These are phyloP conservation scores for Ammodytes marinus DNA, from an alignment of 2,113 vertebrate species.

Conservation along the genomic window DNA sequence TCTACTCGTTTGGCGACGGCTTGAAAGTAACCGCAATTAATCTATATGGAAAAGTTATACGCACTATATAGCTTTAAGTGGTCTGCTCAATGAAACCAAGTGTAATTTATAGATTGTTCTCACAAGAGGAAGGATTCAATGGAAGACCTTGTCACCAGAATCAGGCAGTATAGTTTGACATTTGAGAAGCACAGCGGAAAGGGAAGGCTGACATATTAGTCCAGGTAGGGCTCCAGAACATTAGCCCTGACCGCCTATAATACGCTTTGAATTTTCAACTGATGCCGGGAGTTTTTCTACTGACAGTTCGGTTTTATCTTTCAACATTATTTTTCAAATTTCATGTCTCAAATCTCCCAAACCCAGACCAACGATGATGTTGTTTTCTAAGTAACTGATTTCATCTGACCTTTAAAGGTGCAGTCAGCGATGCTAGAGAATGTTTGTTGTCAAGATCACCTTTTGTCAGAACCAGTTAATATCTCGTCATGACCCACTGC, in stretches of 20 bases:
- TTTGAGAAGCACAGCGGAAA: constrained; percentile 8
- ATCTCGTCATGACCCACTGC: too few relatives aligned
- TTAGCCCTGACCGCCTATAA: not conserved
- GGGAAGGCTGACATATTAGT: not conserved
- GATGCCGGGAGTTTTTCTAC: not conserved
- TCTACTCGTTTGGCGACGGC: too few relatives aligned
- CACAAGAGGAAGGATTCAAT: not conserved
- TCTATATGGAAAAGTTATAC: too few relatives aligned
- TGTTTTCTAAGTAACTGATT: not conserved
- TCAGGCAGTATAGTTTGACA: constrained; percentile 6
- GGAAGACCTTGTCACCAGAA: not conserved
- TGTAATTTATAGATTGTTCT: constrained; percentile 9
- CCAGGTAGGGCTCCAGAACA: not conserved
- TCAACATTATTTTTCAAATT: not conserved
- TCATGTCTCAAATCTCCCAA: not conserved
- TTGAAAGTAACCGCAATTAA: too few relatives aligned
- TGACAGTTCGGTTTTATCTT: not conserved
- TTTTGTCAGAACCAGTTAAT: too few relatives aligned
- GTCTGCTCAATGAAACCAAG: not conserved
- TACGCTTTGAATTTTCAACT: not conserved
- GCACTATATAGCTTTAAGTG: too few relatives aligned
- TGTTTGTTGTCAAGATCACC: too few relatives aligned
- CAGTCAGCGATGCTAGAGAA: too few relatives aligned
- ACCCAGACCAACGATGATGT: not conserved
- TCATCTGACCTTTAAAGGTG: too few relatives aligned